Evolutionary conservation across 2,113 vertebrate species (phyloP), one percentile per base, ranked within the genome.

Genomic region (Tachuris rubrigastra): DNA sequence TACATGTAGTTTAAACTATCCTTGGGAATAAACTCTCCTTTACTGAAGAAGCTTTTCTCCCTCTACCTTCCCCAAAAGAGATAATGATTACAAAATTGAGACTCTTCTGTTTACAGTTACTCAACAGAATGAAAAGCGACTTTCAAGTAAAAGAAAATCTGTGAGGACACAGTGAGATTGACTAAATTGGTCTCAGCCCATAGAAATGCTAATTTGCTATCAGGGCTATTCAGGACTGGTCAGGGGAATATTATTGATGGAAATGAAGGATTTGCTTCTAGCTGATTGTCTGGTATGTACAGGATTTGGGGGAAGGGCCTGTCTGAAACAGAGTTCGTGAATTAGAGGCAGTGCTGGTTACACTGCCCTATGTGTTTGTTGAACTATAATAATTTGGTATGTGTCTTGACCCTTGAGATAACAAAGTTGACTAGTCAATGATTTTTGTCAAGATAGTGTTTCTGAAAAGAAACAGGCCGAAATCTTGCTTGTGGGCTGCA

Each of bases 181-280:
- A 47, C 76, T 78, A 75, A 78, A 90, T 92, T 92, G 56, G 73
- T 87, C 65, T 91, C 2, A 6, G 90, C 58, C 66, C 73, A 94
- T 85, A 94, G 69, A 93, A 87, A 95, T 91, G 92, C 86, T 94
- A 88, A 95, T 94, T 95, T 89, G 59, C 86, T 87, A 89, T 97
- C 76, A 71, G 68, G 66, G 65, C 94, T 93, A 91, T 96, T 97
- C 93, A 95, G 86, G 93, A 85, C 76, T 87, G 95, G 91, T 92
- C 86, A 95, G 80, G 89, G 89, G 93, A 95, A 94, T 97, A 93
- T 96, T 96, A 97, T 72, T 95, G 92, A 95, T 95, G 89, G 95
- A 96, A 95, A 82, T 78, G 59, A 84, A 96, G 93, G 91, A 94
- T 94, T 96, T 96, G 77, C 84, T 91, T 94, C 73, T 92, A 67